phyloP scores from a whole-genome alignment of 2,113 vertebrate species.

The Pseudorhombus dupliciocellatus region DNA sequence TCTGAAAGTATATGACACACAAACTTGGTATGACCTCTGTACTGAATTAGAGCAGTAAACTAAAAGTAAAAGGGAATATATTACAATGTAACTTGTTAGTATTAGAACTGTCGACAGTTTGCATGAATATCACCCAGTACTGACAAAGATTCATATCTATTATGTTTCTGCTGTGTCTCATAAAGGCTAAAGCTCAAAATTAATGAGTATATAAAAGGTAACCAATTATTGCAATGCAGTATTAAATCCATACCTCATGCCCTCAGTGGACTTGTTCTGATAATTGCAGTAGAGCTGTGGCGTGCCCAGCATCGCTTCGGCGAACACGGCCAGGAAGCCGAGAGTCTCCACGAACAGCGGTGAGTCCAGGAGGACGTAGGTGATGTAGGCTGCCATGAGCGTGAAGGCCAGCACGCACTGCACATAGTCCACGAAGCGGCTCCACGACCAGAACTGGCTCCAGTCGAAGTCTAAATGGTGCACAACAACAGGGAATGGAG shows the following conservation, averaged over 20 bases:
- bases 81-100: not conserved
- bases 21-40: not conserved
- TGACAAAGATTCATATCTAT: too few relatives aligned
- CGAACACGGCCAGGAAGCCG: constrained; percentile 95
- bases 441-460: constrained; percentile 95
- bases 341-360: constrained; percentile 90
- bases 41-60: too few relatives aligned
- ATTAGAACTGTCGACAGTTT: not conserved
- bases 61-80: not conserved
- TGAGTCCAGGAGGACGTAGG: constrained; percentile 93
- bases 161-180: too few relatives aligned
- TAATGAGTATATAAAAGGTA: not conserved
- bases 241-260: constrained; percentile 88
- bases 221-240: not conserved
- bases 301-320: constrained; percentile 92
- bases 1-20: not conserved
- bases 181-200: not conserved
- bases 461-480: constrained; percentile 89
- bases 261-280: constrained; percentile 92
- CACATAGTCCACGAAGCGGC: constrained; percentile 91
- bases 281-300: constrained; percentile 96
- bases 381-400: constrained; percentile 87
- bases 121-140: not conserved
- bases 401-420: constrained; percentile 94
- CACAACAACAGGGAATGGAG: constrained; percentile 11